phyloP scores from a whole-genome alignment of 2,888 invertebrate genomes.

The Dasysyrphus albostriatus region DNA sequence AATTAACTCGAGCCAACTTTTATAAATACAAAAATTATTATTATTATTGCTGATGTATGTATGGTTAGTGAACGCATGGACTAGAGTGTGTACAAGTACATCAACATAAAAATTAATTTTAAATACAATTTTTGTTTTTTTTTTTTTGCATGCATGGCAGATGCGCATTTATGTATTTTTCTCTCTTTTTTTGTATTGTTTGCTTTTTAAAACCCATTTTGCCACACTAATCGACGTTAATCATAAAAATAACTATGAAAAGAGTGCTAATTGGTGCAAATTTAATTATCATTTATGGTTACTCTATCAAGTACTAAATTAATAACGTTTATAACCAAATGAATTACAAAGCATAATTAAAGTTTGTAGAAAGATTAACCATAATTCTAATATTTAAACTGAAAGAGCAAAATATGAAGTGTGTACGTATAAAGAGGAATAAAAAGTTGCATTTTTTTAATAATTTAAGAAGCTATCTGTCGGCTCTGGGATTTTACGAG shows the following conservation, averaged over 20 bases:
- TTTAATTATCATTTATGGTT: conserved; percentile 45
- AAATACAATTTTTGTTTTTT: neutral
- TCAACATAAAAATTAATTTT: conserved; percentile 5
- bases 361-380: too few species aligned
- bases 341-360: neutral
- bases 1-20: conserved; percentile 33
- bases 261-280: conserved; percentile 52
- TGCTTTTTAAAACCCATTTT: conserved; percentile 14
- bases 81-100: neutral
- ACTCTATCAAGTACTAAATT: conserved; percentile 18
- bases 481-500: too few species aligned
- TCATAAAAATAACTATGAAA: conserved; percentile 46
- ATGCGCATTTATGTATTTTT: conserved; percentile 20
- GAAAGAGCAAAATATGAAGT: too few species aligned
- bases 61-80: neutral
- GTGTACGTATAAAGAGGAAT: too few species aligned
- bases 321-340: conserved; percentile 9
- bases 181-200: conserved; percentile 26
- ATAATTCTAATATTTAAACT: too few species aligned
- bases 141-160: conserved; percentile 39
- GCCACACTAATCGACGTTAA: conserved; percentile 39
- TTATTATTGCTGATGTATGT: neutral
- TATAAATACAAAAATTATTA: neutral
- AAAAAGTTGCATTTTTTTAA: too few species aligned
- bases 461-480: too few species aligned